Percentiles rank a stretch among this genome's conserved stretches.
Conservation (phyloP, 2,888 invertebrate species). For the Eurytoma adleriae region DNA sequence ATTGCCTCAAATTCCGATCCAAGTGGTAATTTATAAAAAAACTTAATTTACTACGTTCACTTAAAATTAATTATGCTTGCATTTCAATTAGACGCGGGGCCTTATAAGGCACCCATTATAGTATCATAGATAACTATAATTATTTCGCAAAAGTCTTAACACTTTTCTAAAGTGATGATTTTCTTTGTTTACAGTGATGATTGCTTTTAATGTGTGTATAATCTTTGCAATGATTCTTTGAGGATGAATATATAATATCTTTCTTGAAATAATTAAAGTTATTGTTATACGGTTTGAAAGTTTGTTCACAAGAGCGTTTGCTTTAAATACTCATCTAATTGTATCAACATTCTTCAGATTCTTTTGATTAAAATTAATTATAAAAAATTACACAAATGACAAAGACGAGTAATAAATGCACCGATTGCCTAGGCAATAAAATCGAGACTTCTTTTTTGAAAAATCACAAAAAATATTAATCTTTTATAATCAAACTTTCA, state of each 20-base stretch:
- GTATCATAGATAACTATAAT: slow-evolving; percentile 16
- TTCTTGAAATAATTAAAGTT: slow-evolving; percentile 23
- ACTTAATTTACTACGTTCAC: slow-evolving; percentile 29
- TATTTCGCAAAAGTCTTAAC: slow-evolving; percentile 23
- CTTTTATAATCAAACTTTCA: background rate
- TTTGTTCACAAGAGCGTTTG: slow-evolving; percentile 2
- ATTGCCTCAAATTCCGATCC: slow-evolving; percentile 32
- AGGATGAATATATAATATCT: background rate
- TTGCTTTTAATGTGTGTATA: background rate
- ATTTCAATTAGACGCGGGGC: slow-evolving; percentile 17
- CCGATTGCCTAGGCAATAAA: no score
- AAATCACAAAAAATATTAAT: background rate
- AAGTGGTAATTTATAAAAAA: slow-evolving; percentile 34
- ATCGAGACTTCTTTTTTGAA: background rate
- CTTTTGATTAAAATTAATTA: no score
- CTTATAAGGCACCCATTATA: slow-evolving; percentile 25
- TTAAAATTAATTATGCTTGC: slow-evolving; percentile 28
- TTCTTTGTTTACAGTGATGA: no score
- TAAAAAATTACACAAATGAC: no score
- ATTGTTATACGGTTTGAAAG: slow-evolving; percentile 16
- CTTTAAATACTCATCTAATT: no score
- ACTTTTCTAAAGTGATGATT: background rate
- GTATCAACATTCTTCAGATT: no score
- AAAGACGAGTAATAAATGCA: no score
- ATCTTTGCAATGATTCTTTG: background rate